Evolutionary conservation across 2,113 vertebrate genomes (phyloP).

Genomic region (Columbina picui): DNA sequence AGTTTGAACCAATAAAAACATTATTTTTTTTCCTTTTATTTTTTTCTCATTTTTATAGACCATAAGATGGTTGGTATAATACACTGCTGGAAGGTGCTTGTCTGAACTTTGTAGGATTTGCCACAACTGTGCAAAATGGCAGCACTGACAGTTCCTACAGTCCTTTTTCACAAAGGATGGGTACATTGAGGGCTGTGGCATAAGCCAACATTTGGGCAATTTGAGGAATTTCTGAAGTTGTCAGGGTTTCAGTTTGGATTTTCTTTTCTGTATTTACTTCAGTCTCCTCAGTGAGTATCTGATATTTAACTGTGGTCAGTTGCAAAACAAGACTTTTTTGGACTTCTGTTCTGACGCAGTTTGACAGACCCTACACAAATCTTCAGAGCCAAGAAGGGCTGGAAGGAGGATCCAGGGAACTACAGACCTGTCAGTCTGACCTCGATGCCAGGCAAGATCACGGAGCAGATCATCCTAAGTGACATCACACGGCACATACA

Average conservation of each 20-base stretch:
- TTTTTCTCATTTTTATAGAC: not conserved
- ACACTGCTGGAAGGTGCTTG: not conserved
- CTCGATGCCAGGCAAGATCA: too few relatives aligned
- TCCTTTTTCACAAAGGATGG: not conserved
- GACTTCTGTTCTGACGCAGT: not conserved
- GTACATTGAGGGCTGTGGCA: not conserved
- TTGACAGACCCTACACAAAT: not conserved
- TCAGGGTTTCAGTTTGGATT: not conserved
- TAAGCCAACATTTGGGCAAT: not conserved
- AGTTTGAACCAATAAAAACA: not conserved
- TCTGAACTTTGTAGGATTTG: not conserved
- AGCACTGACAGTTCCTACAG: not conserved
- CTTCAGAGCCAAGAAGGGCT: too few relatives aligned
- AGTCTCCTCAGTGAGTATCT: not conserved
- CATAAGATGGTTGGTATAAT: not conserved
- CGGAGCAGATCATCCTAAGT: too few relatives aligned
- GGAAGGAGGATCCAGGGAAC: too few relatives aligned
- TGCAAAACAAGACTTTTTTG: not conserved
- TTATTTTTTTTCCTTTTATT: rapidly evolving
- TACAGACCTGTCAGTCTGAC: too few relatives aligned
- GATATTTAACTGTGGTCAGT: not conserved
- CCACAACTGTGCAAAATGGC: not conserved
- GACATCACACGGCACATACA: too few relatives aligned
- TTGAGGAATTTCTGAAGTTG: not conserved
- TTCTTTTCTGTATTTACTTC: not conserved